Base-by-base conservation (phyloP, 2,888 invertebrate species). In the Eilema depressum region DNA sequence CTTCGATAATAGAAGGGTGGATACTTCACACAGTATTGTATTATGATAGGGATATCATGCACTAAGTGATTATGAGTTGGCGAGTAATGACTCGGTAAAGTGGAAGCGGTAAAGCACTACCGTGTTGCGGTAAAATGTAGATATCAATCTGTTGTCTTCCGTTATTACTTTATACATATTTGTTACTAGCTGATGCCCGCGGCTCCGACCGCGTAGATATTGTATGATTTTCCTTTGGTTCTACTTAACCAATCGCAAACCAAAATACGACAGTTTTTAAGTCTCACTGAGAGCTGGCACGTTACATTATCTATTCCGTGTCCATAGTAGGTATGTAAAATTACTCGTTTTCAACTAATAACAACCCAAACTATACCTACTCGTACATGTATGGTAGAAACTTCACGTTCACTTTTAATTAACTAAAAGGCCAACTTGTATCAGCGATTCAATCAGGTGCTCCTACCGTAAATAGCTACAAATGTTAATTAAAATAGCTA, bases 141-240 rank as follows among this genome's bases (percentile, higher is more conserved):
- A 81, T 69, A 64, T 67, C 76, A 82, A 60, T 83, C 82, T 61
- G 64, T 73, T 57, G 66, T 76, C 74, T 80, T 79, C 75, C 80
- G 75, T 70, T 71, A 69, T 69, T 70, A 65, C 68, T 53, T 72
- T 71, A 70, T 66, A 64, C 63, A 63, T 73, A 64, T 53, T 53
- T 53, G n/a, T n/a, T 47, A 20, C 12, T 37, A 37, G 12, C 12
- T 37, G 1, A 1, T 12, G 14, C 37, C 37, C 37, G 11, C 1
- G 12, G 12, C 11, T 37, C 11, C 14, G 37, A 1, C 41, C 41
- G 41, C 17, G 2, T 41, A 4, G 14, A 41, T 41, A 17, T 41
- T 17, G 41, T 4, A 3, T 57, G 23, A 57, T 25, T 57, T 3
- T 23, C 0, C 25, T 57, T 23, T 57, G n/a, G n/a, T 37, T 37